Conservation (phyloP, 1,140 invertebrate genomes). For the Lerema accius region DNA sequence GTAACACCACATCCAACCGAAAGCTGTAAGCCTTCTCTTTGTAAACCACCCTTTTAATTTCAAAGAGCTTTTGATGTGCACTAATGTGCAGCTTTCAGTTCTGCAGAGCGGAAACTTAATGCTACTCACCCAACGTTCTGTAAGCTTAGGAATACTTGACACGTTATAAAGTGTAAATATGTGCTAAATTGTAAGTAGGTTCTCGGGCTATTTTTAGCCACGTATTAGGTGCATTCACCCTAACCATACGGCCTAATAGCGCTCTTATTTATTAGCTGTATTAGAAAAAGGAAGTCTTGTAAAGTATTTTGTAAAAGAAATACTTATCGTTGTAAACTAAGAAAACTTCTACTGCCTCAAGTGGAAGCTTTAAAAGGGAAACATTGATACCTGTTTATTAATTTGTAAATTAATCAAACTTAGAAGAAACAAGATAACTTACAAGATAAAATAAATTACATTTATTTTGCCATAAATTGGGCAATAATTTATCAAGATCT, state of each 20-base stretch:
- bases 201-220: neutral
- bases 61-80: constrained; percentile 4
- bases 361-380: no score
- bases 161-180: neutral
- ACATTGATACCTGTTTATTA: no score
- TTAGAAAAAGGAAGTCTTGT: no score
- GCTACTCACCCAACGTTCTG: neutral
- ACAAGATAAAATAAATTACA: no score
- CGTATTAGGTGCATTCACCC: neutral
- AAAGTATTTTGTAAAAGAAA: no score
- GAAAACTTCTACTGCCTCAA: no score
- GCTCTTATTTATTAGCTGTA: no score
- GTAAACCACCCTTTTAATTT: neutral
- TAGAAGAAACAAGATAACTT: no score
- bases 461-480: no score
- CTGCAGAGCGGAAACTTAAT: neutral
- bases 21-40: constrained; percentile 1
- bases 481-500: no score
- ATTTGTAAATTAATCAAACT: no score
- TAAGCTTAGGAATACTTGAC: constrained; percentile 1
- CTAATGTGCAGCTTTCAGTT: neutral
- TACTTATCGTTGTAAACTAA: no score
- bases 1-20: constrained; percentile 1
- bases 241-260: neutral
- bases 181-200: neutral